Conservation (phyloP, 2,888 invertebrate species). For the Julus scanicus region DNA sequence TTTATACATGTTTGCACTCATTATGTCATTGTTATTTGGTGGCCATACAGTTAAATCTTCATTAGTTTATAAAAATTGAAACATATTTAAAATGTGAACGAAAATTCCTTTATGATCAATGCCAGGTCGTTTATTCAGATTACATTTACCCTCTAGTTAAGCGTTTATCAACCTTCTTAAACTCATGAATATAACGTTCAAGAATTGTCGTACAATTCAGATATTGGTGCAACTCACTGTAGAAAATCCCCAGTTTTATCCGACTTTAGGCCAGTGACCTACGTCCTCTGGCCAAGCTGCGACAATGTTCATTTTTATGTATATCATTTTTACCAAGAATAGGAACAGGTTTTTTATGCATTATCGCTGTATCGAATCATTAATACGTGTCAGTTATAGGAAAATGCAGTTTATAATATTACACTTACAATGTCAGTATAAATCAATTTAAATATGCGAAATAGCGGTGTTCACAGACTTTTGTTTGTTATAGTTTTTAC, state of each 20-base stretch:
- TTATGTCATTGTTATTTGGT: no score
- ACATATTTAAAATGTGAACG: no score
- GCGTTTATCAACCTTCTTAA: no score
- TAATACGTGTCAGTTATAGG: not conserved
- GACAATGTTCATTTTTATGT: not conserved
- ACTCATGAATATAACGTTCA: no score
- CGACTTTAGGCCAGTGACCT: not conserved
- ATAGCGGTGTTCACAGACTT: not conserved
- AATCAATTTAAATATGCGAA: not conserved
- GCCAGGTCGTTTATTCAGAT: no score
- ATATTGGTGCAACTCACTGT: not conserved
- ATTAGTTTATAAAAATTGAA: no score
- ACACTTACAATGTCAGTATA: not conserved
- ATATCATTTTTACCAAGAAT: not conserved
- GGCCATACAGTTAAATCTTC: no score
- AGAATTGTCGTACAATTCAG: no score
- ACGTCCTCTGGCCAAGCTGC: not conserved
- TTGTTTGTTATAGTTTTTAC: not conserved
- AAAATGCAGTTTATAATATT: not conserved
- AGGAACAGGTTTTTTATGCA: not conserved
- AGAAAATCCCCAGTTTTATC: not conserved
- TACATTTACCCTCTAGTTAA: no score
- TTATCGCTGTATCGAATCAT: not conserved
- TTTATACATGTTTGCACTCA: no score
- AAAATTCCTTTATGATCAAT: no score